A percentile compares a stretch with the other conserved stretches of the same genome.
phyloP scores from a whole-genome alignment of 2,888 invertebrate species.

The Terebella lapidaria region DNA sequence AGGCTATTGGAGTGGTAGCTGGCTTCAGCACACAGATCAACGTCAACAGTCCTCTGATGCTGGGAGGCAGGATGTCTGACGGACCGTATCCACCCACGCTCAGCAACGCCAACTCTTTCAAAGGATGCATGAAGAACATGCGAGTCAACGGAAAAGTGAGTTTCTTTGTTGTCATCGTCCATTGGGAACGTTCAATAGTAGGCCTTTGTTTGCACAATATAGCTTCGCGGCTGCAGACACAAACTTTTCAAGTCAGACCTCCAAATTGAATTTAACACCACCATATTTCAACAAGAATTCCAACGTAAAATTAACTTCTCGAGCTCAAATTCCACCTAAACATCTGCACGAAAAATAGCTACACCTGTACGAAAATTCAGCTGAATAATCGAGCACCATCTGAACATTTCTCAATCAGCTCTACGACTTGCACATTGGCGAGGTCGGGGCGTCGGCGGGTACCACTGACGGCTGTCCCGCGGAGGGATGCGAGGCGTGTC shows the following conservation, averaged over 20 bases:
- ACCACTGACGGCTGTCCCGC: conserved; percentile 87
- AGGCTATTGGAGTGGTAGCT: background rate
- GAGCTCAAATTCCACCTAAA: too few relatives aligned
- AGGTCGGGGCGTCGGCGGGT: conserved; percentile 64
- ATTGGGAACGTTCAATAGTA: too few relatives aligned
- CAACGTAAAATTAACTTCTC: too few relatives aligned
- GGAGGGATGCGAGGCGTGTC: conserved; percentile 29
- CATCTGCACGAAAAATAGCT: too few relatives aligned
- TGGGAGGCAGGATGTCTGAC: conserved; percentile 12
- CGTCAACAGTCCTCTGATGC: conserved; percentile 10
- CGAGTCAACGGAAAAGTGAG: conserved; percentile 77
- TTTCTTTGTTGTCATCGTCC: too few relatives aligned
- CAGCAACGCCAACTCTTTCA: conserved; percentile 67
- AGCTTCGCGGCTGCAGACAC: too few relatives aligned
- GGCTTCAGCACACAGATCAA: conserved; percentile 9
- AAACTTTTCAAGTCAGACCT: too few relatives aligned
- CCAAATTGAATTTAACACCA: too few relatives aligned
- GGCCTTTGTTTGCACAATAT: too few relatives aligned
- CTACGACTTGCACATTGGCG: conserved; percentile 77
- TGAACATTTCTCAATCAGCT: conserved; percentile 52
- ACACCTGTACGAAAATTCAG: too few relatives aligned
- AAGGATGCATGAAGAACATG: conserved; percentile 92
- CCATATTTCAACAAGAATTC: too few relatives aligned
- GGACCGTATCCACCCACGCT: background rate
- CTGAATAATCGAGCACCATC: background rate